These are phyloP conservation scores for Tanaodytes sp. DNA, from an alignment of 2,888 invertebrate genomes.

Conservation along the genomic window DNA sequence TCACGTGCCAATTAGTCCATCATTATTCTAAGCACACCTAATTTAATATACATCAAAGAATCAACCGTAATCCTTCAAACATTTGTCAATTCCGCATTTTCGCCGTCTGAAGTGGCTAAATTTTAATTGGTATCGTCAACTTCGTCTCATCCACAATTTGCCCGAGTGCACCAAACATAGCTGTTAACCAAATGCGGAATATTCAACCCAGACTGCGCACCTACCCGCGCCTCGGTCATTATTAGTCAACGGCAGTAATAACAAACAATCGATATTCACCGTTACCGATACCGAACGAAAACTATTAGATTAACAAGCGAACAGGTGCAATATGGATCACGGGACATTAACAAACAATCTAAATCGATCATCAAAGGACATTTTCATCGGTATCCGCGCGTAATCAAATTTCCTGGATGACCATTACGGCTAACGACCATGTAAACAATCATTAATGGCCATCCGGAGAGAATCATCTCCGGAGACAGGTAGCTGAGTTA, in stretches of 20 bases:
- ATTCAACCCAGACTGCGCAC: no score
- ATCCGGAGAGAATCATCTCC: slow-evolving; percentile 16
- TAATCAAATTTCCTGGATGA: slow-evolving; percentile 23
- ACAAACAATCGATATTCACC: no score
- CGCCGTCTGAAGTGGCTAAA: slow-evolving; percentile 12
- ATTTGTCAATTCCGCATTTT: slow-evolving; percentile 5
- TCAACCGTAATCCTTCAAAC: slow-evolving; percentile 14
- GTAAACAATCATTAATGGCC: slow-evolving; percentile 35
- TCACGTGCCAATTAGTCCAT: no score
- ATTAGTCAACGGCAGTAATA: no score
- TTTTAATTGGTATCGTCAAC: slow-evolving; percentile 15
- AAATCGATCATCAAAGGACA: slow-evolving; percentile 7
- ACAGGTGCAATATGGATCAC: slow-evolving; percentile 1
- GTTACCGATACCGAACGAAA: no score
- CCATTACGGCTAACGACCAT: slow-evolving; percentile 12
- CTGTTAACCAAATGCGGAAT: no score
- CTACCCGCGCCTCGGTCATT: no score
- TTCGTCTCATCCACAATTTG: no score
- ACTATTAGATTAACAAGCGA: no score
- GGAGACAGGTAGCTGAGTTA: slow-evolving; percentile 3
- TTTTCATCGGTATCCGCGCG: slow-evolving; percentile 1
- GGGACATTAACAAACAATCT: neutral
- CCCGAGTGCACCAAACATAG: no score
- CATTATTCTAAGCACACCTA: no score
- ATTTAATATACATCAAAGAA: no score